phyloP scores from a whole-genome alignment of 2,797 vertebrate genomes.

The Lutjanus argentimaculatus region DNA sequence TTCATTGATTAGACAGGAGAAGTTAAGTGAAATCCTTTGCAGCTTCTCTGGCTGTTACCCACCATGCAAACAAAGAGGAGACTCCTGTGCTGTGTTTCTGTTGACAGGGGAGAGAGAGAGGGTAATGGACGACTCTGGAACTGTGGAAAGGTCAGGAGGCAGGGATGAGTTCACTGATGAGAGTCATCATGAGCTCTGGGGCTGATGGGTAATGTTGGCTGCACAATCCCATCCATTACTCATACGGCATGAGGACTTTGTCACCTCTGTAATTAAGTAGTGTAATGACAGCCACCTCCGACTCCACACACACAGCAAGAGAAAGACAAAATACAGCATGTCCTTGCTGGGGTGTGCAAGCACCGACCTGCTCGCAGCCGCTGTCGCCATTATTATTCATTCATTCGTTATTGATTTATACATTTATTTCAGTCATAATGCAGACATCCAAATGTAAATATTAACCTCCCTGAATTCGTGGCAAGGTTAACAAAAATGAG shows the following conservation, averaged over 20 bases:
- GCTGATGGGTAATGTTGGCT: slow-evolving; percentile 36
- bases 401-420: neutral
- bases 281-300: slow-evolving; percentile 39
- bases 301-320: neutral
- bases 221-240: slow-evolving; percentile 50
- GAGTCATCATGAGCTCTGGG: slow-evolving; percentile 50
- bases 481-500: neutral
- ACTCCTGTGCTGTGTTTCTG: slow-evolving; percentile 7
- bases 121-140: slow-evolving; percentile 39
- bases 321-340: neutral
- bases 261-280: slow-evolving; percentile 64
- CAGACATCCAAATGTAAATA: neutral
- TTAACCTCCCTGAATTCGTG: neutral
- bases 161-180: slow-evolving; percentile 60
- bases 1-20: slow-evolving; percentile 30
- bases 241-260: slow-evolving; percentile 49
- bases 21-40: slow-evolving; percentile 42
- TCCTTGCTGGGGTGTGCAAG: neutral
- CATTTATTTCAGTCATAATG: neutral
- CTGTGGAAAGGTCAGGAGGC: slow-evolving; percentile 65
- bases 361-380: neutral
- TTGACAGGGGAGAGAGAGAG: neutral
- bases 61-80: slow-evolving; percentile 21
- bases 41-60: slow-evolving; percentile 22
- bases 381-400: neutral